These are phyloP conservation scores for Pristiophorus japonicus DNA, from an alignment of 2,113 vertebrate species.

Conservation along the genomic window DNA sequence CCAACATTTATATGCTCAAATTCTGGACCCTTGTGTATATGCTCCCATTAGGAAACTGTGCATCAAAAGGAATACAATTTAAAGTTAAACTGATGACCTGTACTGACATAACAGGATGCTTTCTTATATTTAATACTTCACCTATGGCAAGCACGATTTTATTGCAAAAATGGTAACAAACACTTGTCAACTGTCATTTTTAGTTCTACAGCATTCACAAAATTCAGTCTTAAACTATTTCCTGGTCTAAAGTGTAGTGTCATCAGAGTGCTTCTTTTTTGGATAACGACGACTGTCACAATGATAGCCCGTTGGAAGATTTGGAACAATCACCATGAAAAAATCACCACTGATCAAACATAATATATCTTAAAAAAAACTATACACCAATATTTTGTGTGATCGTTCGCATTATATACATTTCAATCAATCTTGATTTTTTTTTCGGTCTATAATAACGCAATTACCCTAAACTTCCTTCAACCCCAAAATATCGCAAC, in stretches of 20 bases:
- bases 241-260: neutral
- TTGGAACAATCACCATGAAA: neutral
- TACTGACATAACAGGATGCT: too few species aligned
- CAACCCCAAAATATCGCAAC: neutral
- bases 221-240: neutral
- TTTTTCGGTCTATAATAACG: neutral
- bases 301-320: neutral
- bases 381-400: neutral
- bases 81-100: neutral
- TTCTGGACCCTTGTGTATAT: neutral
- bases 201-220: neutral
- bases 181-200: neutral
- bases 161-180: neutral
- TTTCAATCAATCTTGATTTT: neutral
- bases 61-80: neutral
- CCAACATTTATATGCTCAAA: neutral
- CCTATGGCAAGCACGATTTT: neutral
- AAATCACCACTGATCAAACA: neutral
- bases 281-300: neutral
- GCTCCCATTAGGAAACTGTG: too few species aligned
- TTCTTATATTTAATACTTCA: neutral
- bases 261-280: neutral
- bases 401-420: neutral
- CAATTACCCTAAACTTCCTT: neutral
- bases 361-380: neutral